Base-by-base conservation (phyloP, 1,140 invertebrate genomes). In the Hylyphantes graminicola region DNA sequence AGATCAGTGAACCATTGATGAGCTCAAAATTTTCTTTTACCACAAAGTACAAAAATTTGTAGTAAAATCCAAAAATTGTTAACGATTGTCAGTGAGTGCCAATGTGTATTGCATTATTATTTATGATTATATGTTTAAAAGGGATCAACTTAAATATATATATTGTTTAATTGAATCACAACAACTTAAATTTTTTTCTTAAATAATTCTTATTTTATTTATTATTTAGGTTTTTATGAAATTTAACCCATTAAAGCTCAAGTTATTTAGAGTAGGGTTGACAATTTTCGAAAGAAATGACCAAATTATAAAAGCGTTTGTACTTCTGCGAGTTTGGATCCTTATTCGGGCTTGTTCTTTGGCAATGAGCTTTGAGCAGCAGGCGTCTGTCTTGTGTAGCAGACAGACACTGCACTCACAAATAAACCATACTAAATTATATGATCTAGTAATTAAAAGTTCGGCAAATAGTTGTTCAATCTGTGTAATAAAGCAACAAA, bases 1-100 rank as follows among this genome's bases (percentile, higher is more conserved):
- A 19, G 17, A 21, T 9, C 76, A 67, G 15, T 50, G 17, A 64
- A 64, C 19, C 19, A 78, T 78, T 78, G 61, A 15, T 70, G 10
- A 73, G 67, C 51, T 64, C 76, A 48, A 13, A 53, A 15, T 13
- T n/a, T 78, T 78, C 67, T 67, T 78, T 51, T 64, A 63, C 54
- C 76, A 67, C 35, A 15, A 78, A 78, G 76, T 78, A 78, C 76
- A 76, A 78, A 78, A 78, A 65, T 12, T 50, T 64, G 48, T n/a
- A 13, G 50, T 78, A n/a, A 64, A 54, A 78, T 35, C 54, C 13
- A 53, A 51, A 54, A 51, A 15, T 51, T 8, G 67, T 65, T n/a
- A 74, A 74, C 5, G n/a, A 51, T 48, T 51, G 51, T 19, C 53
- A 21, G 15, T 54, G 54, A 78, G 76, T 78, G 76, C 76, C 76